Evolutionary conservation across 2,888 invertebrate genomes (phyloP), one percentile per base, ranked within the genome.

Genomic region (Chymomyza fuscimana): DNA sequence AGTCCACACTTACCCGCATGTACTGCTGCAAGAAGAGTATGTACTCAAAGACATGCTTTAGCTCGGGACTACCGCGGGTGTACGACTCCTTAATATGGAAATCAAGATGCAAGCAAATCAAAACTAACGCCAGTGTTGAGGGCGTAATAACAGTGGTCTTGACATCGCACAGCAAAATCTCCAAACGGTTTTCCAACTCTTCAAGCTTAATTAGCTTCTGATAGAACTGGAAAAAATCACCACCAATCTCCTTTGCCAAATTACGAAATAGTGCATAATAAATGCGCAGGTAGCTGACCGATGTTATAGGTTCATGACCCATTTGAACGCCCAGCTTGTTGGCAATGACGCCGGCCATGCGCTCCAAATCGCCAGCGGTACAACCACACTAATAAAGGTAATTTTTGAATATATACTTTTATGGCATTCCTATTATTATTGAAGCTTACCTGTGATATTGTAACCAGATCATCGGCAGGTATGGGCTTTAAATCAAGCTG

Each of bases 291-390:
- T 96, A 96, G 90, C 94, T 94, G 74, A 95, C 93, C 64, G 95
- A 93, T 0, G 95, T 95, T 72, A 94, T 92, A 4, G 94, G 93
- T 64, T 93, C 92, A 65, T 93, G 93, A 67, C 93, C 93, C 77
- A 93, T 93, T 74, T 93, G 92, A 74, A 94, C 93, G 78, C 94
- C 94, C 83, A 97, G 93, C 92, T 97, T 97, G 92, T 95, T 94
- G 22, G 93, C 94, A 85, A 98, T 94, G 72, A 97, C 95, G 71
- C 94, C 94, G 68, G 97, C 95, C 97, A 98, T 98, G 79, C 98
- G 95, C 25, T 94, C 92, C 87, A 97, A 94, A 93, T 97, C 97
- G 82, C 96, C 95, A 65, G 95, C 94, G 32, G 96, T 96, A 92
- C 97, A 97, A 88, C 96, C 95, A 88, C 96, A 96, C 91, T 96